Conservation (phyloP, 2,888 invertebrate species). For the Andrena marginata region DNA sequence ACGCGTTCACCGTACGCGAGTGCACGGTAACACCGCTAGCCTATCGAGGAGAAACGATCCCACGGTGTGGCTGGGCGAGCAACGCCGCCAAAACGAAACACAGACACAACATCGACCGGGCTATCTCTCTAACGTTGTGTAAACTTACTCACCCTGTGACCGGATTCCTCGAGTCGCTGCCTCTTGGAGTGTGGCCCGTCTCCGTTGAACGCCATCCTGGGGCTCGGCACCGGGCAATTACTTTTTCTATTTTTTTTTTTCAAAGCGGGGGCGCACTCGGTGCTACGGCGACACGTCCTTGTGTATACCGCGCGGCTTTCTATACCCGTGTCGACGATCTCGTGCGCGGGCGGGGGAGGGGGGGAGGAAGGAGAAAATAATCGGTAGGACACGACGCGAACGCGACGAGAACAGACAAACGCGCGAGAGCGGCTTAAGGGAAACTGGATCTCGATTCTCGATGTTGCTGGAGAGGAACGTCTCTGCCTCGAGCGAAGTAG, state of each 20-base stretch:
- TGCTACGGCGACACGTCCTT: constrained; percentile 63
- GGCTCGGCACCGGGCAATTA: constrained; percentile 60
- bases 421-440: constrained; percentile 81
- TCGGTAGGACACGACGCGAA: constrained; percentile 76
- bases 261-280: constrained; percentile 53
- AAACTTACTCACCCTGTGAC: constrained; percentile 81
- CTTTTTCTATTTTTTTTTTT: constrained; percentile 23
- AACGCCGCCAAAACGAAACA: background rate
- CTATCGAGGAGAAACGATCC: background rate
- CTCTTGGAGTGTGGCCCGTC: constrained; percentile 85
- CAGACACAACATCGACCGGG: background rate
- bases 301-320: constrained; percentile 57
- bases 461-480: constrained; percentile 66
- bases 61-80: background rate
- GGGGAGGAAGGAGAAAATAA: constrained; percentile 77
- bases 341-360: constrained; percentile 67
- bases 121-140: constrained; percentile 5
- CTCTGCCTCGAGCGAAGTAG: constrained; percentile 62
- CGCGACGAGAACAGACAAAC: constrained; percentile 78
- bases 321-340: constrained; percentile 64
- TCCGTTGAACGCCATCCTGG: constrained; percentile 85
- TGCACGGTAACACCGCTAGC: background rate
- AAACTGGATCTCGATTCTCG: constrained; percentile 78
- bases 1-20: constrained; percentile 42
- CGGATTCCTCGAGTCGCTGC: constrained; percentile 84